Base-by-base conservation (phyloP, 2,888 invertebrate species). In the Idaea straminata region DNA sequence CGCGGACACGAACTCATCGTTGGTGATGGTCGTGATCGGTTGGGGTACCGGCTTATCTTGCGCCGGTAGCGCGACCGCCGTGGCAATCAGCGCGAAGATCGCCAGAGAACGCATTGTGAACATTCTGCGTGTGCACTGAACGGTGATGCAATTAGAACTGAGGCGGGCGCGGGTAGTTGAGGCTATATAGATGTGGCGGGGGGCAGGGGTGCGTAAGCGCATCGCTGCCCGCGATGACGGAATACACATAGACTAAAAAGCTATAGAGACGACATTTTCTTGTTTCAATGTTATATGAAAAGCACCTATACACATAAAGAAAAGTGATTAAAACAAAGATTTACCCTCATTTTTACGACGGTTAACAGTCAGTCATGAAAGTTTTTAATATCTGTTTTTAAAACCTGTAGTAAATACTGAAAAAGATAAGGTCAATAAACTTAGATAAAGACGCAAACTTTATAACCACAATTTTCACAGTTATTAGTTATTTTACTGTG, bases 171-270 rank as follows among this genome's bases (percentile, higher is more conserved):
- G 79, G 76, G 73, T 77, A 80, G 79, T 67, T 80, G 74, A 86
- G 86, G 87, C 89, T 92, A 85, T 92, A 92, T 92, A 92, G 81
- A 75, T 75, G 76, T 79, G 79, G 84, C 69, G 84, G 83, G 83
- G 86, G 84, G 83, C 75, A 77, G 79, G 78, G 83, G 83, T 82
- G 84, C 83, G 86, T 81, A 74, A 77, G 86, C 88, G 89, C 88
- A 85, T 87, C 88, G 81, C 75, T 81, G 81, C 73, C 78, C 80
- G 77, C 80, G 74, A 72, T 79, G 79, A 81, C 82, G 79, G 75
- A 77, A 72, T 74, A 73, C 72, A 69, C 74, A 78, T 83, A 84
- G 68, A 25, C 25, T 25, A 65, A 75, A 69, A 73, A 76, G 74
- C 70, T 69, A 72, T 66, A 77, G 74, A 79, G 69, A 68, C 66